Evolutionary conservation across 2,113 vertebrate genomes (phyloP).

Genomic region (Gobiocypris rarus): DNA sequence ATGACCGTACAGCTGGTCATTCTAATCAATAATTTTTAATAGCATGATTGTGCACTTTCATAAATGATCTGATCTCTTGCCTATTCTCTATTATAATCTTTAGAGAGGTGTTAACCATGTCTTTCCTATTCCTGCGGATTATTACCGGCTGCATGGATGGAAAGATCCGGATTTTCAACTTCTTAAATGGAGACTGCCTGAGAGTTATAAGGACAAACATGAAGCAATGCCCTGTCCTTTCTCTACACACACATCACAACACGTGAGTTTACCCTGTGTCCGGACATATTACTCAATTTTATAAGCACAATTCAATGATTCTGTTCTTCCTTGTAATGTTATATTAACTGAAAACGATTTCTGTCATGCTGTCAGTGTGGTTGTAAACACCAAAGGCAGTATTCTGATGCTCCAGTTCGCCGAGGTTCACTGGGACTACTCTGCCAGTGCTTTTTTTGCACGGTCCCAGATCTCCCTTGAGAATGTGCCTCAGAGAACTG

Average conservation of each 20-base stretch:
- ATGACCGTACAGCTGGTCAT: neutral
- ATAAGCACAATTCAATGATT: neutral
- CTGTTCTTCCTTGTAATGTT: neutral
- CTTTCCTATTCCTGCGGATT: constrained; percentile 83
- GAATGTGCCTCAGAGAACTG: constrained; percentile 21
- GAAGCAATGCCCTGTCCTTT: constrained; percentile 73
- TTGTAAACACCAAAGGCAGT: constrained; percentile 76
- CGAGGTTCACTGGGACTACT: constrained; percentile 82
- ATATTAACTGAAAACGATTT: neutral
- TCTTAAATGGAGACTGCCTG: constrained; percentile 84
- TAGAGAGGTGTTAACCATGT: constrained; percentile 85
- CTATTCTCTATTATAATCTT: neutral
- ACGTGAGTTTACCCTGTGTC: constrained; percentile 70
- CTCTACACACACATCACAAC: constrained; percentile 75
- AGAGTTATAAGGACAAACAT: constrained; percentile 75
- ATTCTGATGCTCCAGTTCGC: constrained; percentile 82
- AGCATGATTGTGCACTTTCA: neutral
- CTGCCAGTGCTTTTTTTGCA: rapidly evolving
- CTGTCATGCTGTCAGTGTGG: constrained; percentile 73
- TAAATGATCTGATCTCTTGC: neutral
- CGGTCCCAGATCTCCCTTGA: neutral
- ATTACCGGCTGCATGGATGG: constrained; percentile 88
- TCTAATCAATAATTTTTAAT: neutral
- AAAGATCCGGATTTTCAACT: constrained; percentile 86
- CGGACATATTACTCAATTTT: neutral